These are phyloP conservation scores for Onychomys leucogaster DNA, from an alignment of 2,797 vertebrate species.

Conservation along the genomic window DNA sequence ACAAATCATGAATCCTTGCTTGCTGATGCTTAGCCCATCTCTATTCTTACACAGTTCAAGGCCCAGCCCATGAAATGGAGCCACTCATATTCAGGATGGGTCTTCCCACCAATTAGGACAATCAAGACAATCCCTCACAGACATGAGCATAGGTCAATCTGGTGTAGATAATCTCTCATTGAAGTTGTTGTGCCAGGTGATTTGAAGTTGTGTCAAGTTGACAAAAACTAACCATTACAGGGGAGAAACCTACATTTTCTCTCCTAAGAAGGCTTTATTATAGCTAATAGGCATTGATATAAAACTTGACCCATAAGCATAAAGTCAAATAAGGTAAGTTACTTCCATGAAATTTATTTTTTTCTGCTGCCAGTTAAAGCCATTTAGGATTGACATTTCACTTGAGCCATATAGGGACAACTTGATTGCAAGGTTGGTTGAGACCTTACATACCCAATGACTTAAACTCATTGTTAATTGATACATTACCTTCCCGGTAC, in stretches of 20 bases:
- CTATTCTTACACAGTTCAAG: background rate
- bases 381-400: conserved; percentile 38
- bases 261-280: conserved; percentile 61
- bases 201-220: too few species aligned
- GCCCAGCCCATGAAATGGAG: background rate
- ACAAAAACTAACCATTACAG: background rate
- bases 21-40: background rate
- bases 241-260: conserved; percentile 7
- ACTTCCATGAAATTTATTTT: conserved; percentile 55
- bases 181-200: background rate
- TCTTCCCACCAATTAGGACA: too few species aligned
- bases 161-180: background rate
- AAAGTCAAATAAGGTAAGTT: conserved; percentile 67
- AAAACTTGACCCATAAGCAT: conserved; percentile 55
- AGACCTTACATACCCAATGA: background rate
- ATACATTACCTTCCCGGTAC: background rate
- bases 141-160: background rate
- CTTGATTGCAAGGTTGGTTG: conserved; percentile 20
- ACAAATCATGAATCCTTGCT: background rate
- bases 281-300: conserved; percentile 24
- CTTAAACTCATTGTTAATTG: background rate
- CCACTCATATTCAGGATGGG: background rate
- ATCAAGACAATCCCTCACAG: background rate
- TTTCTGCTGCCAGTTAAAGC: conserved; percentile 39
- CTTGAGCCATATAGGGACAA: background rate